Percentiles rank a stretch among this genome's conserved stretches.
Evolutionary conservation across 2,797 vertebrate species (phyloP).

Genomic region (Siniperca undulata): DNA sequence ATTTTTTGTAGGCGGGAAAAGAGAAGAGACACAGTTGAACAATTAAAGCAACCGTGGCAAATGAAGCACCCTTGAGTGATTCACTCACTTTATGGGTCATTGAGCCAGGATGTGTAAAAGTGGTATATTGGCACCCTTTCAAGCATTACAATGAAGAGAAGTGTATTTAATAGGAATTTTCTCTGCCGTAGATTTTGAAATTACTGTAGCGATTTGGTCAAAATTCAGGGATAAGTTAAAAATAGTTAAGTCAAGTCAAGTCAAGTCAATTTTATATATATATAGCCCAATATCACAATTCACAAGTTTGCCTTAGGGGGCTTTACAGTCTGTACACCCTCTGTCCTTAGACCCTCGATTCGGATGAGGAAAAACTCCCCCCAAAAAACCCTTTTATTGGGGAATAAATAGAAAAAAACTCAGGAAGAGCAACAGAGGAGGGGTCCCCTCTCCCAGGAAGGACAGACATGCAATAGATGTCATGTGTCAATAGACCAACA

Average conservation of each 20-base stretch:
- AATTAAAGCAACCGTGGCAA: background rate
- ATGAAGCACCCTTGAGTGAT: conserved; percentile 2
- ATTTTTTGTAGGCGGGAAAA: background rate
- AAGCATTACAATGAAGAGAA: background rate
- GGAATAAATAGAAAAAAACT: too few relatives aligned
- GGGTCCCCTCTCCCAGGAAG: too few relatives aligned
- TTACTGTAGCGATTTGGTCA: background rate
- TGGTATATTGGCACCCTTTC: conserved; percentile 3
- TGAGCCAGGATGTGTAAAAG: conserved; percentile 20
- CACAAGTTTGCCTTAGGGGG: too few relatives aligned
- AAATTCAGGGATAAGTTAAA: background rate
- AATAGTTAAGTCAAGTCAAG: background rate
- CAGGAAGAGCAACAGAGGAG: too few relatives aligned
- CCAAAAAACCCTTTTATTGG: too few relatives aligned
- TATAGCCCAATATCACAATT: too few relatives aligned
- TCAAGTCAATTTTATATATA: too few relatives aligned
- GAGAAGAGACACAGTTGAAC: background rate
- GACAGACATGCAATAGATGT: too few relatives aligned
- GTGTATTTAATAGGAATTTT: background rate
- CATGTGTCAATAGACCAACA: too few relatives aligned
- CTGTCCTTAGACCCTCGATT: too few relatives aligned
- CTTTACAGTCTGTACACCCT: too few relatives aligned
- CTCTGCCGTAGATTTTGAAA: background rate
- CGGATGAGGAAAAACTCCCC: too few relatives aligned
- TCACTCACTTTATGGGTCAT: conserved; percentile 9